Evolutionary conservation across 2,113 vertebrate genomes (phyloP).

Genomic region (Onychostruthus taczanowskii): DNA sequence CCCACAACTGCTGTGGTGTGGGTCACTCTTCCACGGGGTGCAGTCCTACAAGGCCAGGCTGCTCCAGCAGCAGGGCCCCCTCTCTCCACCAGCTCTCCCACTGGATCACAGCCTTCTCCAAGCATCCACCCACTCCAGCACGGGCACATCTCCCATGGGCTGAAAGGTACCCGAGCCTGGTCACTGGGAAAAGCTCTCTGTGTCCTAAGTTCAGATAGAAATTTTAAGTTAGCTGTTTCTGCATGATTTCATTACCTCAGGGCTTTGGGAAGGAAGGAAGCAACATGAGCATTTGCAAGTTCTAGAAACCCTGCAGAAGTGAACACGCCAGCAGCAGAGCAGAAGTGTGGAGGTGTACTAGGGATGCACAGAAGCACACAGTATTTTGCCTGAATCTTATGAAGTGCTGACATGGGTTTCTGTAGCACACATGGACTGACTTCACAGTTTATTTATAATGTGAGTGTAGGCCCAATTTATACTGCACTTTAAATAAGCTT

Average conservation of each 20-base stretch:
- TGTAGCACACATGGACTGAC: not conserved
- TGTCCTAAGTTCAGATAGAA: not conserved
- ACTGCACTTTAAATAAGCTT: not conserved
- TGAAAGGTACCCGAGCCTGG: not conserved
- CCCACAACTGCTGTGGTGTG: accelerated
- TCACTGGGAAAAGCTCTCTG: not conserved
- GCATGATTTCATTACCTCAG: not conserved
- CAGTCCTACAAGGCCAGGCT: not conserved
- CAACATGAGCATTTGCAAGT: not conserved
- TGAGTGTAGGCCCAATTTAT: not conserved
- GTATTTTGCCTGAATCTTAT: not conserved
- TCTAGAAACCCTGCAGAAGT: not conserved
- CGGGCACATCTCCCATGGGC: accelerated
- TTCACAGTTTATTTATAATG: not conserved
- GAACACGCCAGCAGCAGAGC: not conserved
- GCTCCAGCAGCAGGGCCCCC: not conserved
- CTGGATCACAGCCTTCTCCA: not conserved
- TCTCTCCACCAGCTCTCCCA: not conserved
- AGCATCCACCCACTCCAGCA: accelerated
- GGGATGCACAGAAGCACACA: not conserved
- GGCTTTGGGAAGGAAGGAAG: not conserved
- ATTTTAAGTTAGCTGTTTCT: not conserved
- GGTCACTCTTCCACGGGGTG: not conserved
- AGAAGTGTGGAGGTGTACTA: not conserved
- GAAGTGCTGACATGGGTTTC: not conserved